Base-by-base conservation (phyloP, 2,113 vertebrate species). In the Amphiprion percula region DNA sequence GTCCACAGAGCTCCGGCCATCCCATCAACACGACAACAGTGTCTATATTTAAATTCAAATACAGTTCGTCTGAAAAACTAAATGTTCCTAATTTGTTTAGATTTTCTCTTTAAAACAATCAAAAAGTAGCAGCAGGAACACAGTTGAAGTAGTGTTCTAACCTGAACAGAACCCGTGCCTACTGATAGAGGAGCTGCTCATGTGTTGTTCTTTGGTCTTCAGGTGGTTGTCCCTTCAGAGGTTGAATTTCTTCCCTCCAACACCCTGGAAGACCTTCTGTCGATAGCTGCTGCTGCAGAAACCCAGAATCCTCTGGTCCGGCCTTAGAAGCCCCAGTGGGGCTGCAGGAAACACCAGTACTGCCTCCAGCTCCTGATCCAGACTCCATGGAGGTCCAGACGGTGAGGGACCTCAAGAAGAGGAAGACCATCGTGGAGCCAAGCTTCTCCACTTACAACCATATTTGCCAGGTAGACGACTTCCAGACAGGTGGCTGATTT, bases 331-430 rank as follows among this genome's bases (percentile, higher is more conserved):
- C 61, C 0, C 30, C 52, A 0, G 3, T 6, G 15, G 61, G 64
- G 56, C 67, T 82, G 33, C 80, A 80, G 58, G 91, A 92, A 92
- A 5, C 91, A 92, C 50, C 86, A 78, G 84, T 92, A 91, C 86
- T 85, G 72, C 53, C 87, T 87, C 14, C 75, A 0, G 66, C 75
- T 8, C 72, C 85, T 0, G 52, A 68, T 1, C 71, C 64, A 0
- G 72, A 87, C 28, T 17, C 56, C 24, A 59, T 41, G 4, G 28
- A 54, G 1, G 12, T 64, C 37, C 61, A 46, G 21, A n/a, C 39
- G 0, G 17, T 16, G 16, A 71, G 2, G 5, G 65, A 75, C 1
- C 4, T 33, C 23, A 53, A 46, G 9, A 76, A 4, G 49, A 84
- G 80, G 70, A 81, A 46, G 41, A 58, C 53, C 3, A 7, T 65